These are phyloP conservation scores for Flexamia atlantica DNA, from an alignment of 2,888 invertebrate genomes.

Conservation along the genomic window DNA sequence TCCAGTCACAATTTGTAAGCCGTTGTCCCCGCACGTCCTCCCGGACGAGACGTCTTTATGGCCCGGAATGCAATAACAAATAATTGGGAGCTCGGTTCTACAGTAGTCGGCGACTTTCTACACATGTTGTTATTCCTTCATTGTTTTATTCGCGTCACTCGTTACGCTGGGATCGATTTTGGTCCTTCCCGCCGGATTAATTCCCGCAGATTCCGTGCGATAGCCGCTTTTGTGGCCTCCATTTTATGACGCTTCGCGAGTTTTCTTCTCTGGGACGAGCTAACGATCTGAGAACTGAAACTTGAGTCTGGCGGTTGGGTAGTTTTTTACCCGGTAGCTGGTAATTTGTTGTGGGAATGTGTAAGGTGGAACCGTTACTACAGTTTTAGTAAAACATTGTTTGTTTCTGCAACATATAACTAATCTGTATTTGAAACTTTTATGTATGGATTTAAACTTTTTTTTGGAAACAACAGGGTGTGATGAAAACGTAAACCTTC, in stretches of 20 bases:
- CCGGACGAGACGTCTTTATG: constrained; percentile 34
- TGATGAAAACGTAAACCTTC: no score
- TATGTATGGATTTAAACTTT: no score
- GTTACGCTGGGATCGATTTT: constrained; percentile 30
- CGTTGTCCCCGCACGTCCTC: constrained; percentile 11
- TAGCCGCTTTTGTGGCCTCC: constrained; percentile 9
- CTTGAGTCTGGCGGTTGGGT: not conserved
- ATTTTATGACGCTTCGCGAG: constrained; percentile 1
- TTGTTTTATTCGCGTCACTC: constrained; percentile 31
- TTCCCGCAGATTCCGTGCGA: constrained; percentile 32
- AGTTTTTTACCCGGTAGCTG: no score
- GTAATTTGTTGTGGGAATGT: no score
- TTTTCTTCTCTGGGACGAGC: not conserved
- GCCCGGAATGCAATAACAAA: constrained; percentile 50
- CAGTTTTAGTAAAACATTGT: no score
- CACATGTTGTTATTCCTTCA: constrained; percentile 47
- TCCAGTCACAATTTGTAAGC: constrained; percentile 14
- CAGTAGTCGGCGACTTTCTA: constrained; percentile 53
- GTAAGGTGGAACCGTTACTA: no score
- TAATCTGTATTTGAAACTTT: no score
- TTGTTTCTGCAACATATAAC: no score
- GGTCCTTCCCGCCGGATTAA: constrained; percentile 6
- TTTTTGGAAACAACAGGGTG: no score
- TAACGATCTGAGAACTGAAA: constrained; percentile 18
- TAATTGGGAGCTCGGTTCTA: constrained; percentile 40